phyloP scores from a whole-genome alignment of 2,888 invertebrate genomes.

The Agriopis marginaria region DNA sequence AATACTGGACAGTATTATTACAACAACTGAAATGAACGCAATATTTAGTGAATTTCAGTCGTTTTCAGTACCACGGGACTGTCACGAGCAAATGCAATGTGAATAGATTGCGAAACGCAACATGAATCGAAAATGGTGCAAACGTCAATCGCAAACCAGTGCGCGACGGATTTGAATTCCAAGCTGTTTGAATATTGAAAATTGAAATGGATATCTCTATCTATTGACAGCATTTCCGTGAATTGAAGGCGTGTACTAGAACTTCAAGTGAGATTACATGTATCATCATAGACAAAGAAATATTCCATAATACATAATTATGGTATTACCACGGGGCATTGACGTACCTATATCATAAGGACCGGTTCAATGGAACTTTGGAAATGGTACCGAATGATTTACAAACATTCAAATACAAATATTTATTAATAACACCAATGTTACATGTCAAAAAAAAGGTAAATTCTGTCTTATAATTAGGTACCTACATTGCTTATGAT shows the following conservation, averaged over 20 bases:
- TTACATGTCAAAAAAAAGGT: too few relatives aligned
- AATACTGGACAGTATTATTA: not conserved
- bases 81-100: conserved; percentile 66
- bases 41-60: conserved; percentile 4
- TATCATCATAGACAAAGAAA: too few relatives aligned
- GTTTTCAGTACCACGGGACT: conserved; percentile 35
- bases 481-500: too few relatives aligned
- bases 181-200: conserved; percentile 44
- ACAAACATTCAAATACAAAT: too few relatives aligned
- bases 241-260: not conserved
- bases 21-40: not conserved
- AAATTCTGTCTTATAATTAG: too few relatives aligned
- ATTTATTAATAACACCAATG: too few relatives aligned
- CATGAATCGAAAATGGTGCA: conserved; percentile 63
- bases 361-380: too few relatives aligned
- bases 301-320: too few relatives aligned
- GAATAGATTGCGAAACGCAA: conserved; percentile 65
- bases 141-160: conserved; percentile 50
- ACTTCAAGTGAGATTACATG: too few relatives aligned
- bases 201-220: conserved; percentile 39
- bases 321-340: too few relatives aligned
- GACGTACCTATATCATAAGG: too few relatives aligned
- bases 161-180: conserved; percentile 51
- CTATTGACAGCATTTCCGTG: not conserved
- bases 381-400: too few relatives aligned